phyloP scores from a whole-genome alignment of 2,888 invertebrate genomes.

The Agrypnus murinus region DNA sequence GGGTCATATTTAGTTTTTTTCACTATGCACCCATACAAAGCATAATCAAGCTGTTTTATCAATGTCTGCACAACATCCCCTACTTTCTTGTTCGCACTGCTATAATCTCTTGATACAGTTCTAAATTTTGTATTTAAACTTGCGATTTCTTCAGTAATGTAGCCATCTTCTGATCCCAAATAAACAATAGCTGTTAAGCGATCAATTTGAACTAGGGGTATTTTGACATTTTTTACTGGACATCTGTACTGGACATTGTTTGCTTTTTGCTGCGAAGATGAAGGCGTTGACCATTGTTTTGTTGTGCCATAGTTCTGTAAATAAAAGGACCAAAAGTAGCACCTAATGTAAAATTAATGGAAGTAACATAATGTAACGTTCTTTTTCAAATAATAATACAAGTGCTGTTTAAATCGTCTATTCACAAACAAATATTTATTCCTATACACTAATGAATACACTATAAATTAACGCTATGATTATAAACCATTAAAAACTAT shows the following conservation, averaged over 20 bases:
- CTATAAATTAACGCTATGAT: too few species aligned
- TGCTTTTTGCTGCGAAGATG: conserved; percentile 43
- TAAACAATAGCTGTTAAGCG: conserved; percentile 64
- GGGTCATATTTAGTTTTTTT: conserved; percentile 51
- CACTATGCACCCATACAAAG: conserved; percentile 61
- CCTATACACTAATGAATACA: too few species aligned
- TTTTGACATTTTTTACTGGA: conserved; percentile 55
- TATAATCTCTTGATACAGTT: conserved; percentile 55
- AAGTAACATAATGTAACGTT: too few species aligned
- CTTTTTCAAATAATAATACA: too few species aligned
- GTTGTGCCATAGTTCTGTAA: conserved; percentile 65
- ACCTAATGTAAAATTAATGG: too few species aligned
- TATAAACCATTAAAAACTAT: too few species aligned
- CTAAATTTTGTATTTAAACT: conserved; percentile 62
- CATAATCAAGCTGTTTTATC: conserved; percentile 52
- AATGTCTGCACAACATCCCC: conserved; percentile 61
- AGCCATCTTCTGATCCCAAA: conserved; percentile 63
- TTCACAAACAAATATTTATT: too few species aligned
- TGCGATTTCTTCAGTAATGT: conserved; percentile 60
- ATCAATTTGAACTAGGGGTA: conserved; percentile 62
- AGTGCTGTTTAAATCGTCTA: too few species aligned
- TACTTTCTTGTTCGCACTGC: conserved; percentile 51
- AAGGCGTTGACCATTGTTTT: too few species aligned
- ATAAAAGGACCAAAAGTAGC: too few species aligned
- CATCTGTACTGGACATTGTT: too few species aligned